Base-by-base conservation (phyloP, 2,888 invertebrate species). In the Teinopalpus imperialis region DNA sequence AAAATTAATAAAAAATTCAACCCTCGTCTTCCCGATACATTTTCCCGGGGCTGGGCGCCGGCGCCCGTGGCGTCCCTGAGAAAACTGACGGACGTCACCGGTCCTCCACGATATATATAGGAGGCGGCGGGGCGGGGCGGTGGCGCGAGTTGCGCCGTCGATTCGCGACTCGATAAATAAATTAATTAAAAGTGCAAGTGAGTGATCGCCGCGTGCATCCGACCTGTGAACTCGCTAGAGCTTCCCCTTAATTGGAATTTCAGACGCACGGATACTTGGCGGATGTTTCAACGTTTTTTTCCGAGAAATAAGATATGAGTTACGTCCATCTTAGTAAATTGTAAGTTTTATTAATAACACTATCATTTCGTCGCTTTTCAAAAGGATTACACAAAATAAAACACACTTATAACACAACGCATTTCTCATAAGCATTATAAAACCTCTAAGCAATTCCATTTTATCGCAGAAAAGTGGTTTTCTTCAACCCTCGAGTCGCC, bases 121-220 rank as follows among this genome's bases (percentile, higher is more conserved):
- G 58, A 66, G 61, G 45, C 10, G 46, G 69, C 61, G 69, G 66
- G 66, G 81, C 69, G 82, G 77, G 83, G 79, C 75, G 79, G 64
- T 70, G 68, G 71, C 81, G 71, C 82, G 87, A 81, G 81, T 85
- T 83, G 87, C 87, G 83, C 85, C 82, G 87, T 87, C 83, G 86
- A 81, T 79, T 74, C 80, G 80, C 83, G 85, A 83, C 81, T 77
- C 87, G 76, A 89, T 89, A 89, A 89, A 89, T 89, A 87, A 89
- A 89, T 89, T 88, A 89, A 89, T 89, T 89, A 89, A 87, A 88
- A 89, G 88, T 89, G 87, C 87, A 87, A 89, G 88, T 88, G 86
- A 89, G 81, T 81, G 88, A 88, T 87, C 81, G 81, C 64, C 67
- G 74, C 77, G 74, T 82, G 82, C 81, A 81, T 61, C 62, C 69